Base-by-base conservation (phyloP, 2,888 invertebrate genomes). In the Alloscopus bannaensis region DNA sequence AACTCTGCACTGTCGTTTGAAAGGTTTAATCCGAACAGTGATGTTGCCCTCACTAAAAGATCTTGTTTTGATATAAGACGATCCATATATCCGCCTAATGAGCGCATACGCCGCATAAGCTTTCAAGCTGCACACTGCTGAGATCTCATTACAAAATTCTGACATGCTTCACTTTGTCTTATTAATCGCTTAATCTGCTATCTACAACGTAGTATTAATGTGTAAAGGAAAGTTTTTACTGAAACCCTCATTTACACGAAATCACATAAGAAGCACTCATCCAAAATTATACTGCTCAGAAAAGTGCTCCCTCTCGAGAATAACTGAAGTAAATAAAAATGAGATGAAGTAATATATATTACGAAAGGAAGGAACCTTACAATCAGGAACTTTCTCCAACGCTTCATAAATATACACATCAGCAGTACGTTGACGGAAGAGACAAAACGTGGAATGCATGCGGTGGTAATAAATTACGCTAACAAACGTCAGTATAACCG, bases 41-140 rank as follows among this genome's bases (percentile, higher is more conserved):
- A 72, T 50, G 36, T 22, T 31, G 2, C 55, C 29, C 45, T 47
- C 60, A 40, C 31, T 18, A 0, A 52, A 55, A 40, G 28, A n/a
- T 31, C 8, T 16, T 20, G n/a, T 22, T 52, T 3, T 60, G 13
- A 26, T 6, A 20, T 66, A 60, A 0, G 20, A 47, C 0, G 65
- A 31, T 6, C 75, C n/a, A 24, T 68, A 76, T n/a, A 76, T 8
- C 42, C 52, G 59, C n/a, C 75, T 24, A 11, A 76, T 66, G 0
- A 76, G 60, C 2, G 75, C 75, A 31, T 76, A 76, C n/a, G 47
- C 75, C 26, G 75, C 75, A 60, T 76, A 76, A 42, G 75, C 60
- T 68, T 76, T 76, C 40, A 76, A 76, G 36, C 75, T 76, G 60
- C 75, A 76, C 24, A 76, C 36, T 50, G 66, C 75, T 26, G 75